phyloP scores from a whole-genome alignment of 2,113 vertebrate genomes.

The Clarias macrocephalus region DNA sequence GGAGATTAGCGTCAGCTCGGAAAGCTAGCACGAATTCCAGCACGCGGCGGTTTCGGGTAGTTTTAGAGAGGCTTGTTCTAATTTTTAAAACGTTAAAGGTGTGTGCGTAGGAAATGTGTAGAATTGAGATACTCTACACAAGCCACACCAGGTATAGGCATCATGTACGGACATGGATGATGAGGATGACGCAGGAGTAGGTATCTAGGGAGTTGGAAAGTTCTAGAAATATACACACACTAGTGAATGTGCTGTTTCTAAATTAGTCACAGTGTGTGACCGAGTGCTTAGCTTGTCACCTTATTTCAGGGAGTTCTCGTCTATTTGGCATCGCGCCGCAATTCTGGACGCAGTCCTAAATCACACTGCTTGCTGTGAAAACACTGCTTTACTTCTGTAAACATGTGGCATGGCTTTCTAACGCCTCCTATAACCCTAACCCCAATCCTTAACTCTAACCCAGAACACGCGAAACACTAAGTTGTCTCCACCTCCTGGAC shows the following conservation, averaged over 20 bases:
- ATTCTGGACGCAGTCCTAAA: background rate
- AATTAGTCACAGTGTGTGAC: background rate
- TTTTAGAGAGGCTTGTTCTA: background rate
- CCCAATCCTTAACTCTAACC: background rate
- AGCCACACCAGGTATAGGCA: background rate
- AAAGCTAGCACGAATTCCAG: background rate
- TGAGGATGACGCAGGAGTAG: background rate
- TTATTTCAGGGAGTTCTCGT: background rate
- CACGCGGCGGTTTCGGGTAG: background rate
- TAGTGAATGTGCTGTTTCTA: background rate
- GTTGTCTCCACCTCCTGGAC: background rate
- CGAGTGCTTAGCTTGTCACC: background rate
- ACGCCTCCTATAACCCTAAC: background rate
- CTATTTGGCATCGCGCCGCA: background rate
- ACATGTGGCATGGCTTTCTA: background rate
- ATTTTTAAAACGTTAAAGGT: background rate
- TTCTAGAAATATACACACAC: background rate
- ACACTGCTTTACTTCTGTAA: background rate
- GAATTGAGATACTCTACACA: background rate
- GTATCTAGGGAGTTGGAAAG: background rate
- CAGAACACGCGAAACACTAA: background rate
- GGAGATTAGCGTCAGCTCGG: background rate
- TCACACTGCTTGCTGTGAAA: background rate
- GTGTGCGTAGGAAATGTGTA: background rate
- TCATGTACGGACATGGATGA: background rate